These are phyloP conservation scores for Ceryle rudis DNA, from an alignment of 2,797 vertebrate genomes.

Conservation along the genomic window DNA sequence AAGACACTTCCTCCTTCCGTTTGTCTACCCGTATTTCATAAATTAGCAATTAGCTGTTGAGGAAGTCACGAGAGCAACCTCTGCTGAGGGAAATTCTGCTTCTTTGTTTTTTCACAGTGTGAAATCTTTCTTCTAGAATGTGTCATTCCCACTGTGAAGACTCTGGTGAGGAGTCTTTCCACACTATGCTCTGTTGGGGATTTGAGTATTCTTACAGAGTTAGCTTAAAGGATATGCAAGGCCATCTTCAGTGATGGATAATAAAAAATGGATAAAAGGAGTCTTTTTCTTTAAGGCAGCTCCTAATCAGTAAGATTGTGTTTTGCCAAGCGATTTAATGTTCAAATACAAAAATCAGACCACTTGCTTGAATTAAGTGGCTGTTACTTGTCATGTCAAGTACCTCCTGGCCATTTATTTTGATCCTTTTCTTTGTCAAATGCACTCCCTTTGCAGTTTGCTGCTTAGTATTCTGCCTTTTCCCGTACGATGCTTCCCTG, in stretches of 20 bases:
- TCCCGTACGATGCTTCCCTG: background rate
- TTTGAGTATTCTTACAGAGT: background rate
- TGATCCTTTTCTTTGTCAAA: background rate
- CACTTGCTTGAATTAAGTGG: background rate
- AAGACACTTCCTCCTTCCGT: background rate
- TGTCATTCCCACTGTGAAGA: background rate
- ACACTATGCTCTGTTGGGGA: background rate
- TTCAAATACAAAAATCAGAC: background rate
- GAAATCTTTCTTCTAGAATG: background rate
- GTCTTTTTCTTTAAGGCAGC: background rate
- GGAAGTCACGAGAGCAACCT: background rate
- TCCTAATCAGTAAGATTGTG: background rate
- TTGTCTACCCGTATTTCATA: background rate
- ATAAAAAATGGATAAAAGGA: background rate
- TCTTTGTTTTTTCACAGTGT: background rate
- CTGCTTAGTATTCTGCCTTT: background rate
- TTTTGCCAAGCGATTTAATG: background rate
- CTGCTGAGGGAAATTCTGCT: background rate
- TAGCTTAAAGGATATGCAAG: background rate
- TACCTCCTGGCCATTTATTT: background rate
- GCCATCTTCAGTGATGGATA: background rate
- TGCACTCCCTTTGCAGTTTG: background rate
- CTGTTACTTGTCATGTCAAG: background rate
- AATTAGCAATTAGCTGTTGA: background rate
- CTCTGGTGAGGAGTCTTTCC: background rate